Conservation (phyloP, 2,113 vertebrate species). For the Paraplagusia blochii region DNA sequence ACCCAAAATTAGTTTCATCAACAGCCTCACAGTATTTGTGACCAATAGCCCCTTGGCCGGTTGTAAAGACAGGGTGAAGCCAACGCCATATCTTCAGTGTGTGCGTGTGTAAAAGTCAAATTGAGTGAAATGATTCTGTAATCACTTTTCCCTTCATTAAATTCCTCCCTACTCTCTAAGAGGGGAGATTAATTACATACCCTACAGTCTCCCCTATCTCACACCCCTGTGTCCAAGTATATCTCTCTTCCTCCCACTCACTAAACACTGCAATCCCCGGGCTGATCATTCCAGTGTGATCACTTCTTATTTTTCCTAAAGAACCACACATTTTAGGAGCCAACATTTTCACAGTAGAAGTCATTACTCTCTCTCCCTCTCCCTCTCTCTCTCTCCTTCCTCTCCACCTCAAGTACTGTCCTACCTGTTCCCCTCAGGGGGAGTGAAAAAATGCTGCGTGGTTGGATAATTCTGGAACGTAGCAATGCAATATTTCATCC, state of each 20-base stretch:
- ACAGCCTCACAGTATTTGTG: too few species aligned
- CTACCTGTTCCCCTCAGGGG: conserved; percentile 50
- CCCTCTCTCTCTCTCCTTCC: conserved; percentile 10
- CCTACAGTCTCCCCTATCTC: conserved; percentile 16
- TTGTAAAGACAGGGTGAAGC: neutral
- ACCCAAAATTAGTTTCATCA: neutral
- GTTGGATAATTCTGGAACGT: conserved; percentile 53
- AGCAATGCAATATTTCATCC: conserved; percentile 64
- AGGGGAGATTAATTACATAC: conserved; percentile 46
- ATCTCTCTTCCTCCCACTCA: conserved; percentile 16
- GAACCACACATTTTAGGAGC: conserved; percentile 46
- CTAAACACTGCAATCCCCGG: conserved; percentile 2
- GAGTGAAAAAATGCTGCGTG: conserved; percentile 20
- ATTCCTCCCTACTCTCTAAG: conserved; percentile 14
- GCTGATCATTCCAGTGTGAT: conserved; percentile 2
- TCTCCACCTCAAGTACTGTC: conserved; percentile 31
- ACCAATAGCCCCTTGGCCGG: neutral
- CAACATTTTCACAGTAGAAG: conserved; percentile 25
- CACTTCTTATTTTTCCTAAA: conserved; percentile 16
- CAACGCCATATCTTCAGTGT: neutral
- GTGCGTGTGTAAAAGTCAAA: neutral
- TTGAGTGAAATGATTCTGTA: conserved; percentile 19
- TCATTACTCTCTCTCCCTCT: conserved; percentile 52
- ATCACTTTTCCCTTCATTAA: conserved; percentile 16
- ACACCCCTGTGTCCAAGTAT: conserved; percentile 14